Evolutionary conservation across 2,888 invertebrate species (phyloP), one percentile per base, ranked within the genome.

Genomic region (Scrobipalpa costella): DNA sequence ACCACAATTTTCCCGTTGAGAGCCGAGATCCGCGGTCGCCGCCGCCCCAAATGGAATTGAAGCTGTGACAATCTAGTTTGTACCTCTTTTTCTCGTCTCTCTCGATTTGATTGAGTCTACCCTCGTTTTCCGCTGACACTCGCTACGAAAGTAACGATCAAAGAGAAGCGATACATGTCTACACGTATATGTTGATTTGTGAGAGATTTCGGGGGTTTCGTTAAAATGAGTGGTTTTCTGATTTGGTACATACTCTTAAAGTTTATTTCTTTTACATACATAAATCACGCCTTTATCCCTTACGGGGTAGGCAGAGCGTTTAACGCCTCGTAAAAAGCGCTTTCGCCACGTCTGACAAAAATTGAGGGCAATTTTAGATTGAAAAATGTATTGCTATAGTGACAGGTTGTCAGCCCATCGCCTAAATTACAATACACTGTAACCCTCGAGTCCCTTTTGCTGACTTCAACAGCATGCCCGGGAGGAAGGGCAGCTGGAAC

Each of bases 41-140:
- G 75, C 73, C 65, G 75, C 70, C 69, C 69, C 77, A 86, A 88
- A 89, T 86, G 83, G 82, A 88, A 90, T 89, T 88, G 88, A 84
- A 89, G 82, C 86, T 75, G 86, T 85, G 83, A 87, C 86, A 84
- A 83, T 83, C 81, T 75, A 83, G 82, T 85, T 85, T 83, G 77
- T 71, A 75, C 81, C 85, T 81, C 86, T 88, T 84, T 84, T 84
- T 83, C 75, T 76, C 55, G 34, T 69, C 77, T 75, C 74, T 74
- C 78, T 77, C 77, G 76, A 77, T 83, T 86, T 88, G 88, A 90
- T 89, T 85, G 87, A 87, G 83, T 82, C 79, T 69, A 67, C 71
- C 73, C 71, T 72, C 76, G 76, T 77, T 79, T 78, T 76, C 75
- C 74, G 76, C 75, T 75, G 79, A 76, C 76, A 73, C 68, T 70